Evolutionary conservation across 2,113 vertebrate species (phyloP).

Genomic region (Oreochromis aureus): DNA sequence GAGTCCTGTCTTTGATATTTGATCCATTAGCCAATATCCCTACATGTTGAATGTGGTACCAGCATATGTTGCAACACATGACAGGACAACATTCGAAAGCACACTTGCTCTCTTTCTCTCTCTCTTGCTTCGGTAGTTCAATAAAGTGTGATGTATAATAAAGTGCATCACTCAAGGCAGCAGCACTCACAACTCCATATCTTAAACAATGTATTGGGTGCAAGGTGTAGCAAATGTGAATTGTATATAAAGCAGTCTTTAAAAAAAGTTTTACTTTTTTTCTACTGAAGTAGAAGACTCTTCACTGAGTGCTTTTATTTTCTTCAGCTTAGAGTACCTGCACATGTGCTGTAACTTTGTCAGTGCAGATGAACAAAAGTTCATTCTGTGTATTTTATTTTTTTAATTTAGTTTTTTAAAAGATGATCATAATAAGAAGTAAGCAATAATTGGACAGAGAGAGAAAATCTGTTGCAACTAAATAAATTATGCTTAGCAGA

Average conservation of each 20-base stretch:
- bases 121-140: not conserved
- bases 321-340: not conserved
- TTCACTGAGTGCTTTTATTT: not conserved
- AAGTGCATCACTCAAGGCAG: not conserved
- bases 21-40: conserved; percentile 38
- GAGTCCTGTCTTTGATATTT: conserved; percentile 22
- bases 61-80: conserved; percentile 20
- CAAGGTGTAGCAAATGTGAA: not conserved
- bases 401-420: rapidly evolving
- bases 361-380: not conserved
- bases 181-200: not conserved
- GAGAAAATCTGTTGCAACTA: not conserved
- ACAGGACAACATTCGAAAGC: not conserved
- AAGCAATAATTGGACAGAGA: not conserved
- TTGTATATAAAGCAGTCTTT: not conserved
- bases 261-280: not conserved
- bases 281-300: not conserved
- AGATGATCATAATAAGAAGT: rapidly evolving
- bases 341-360: not conserved
- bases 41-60: not conserved
- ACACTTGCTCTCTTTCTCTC: not conserved
- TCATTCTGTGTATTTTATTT: rapidly evolving
- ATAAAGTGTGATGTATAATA: not conserved
- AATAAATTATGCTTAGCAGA: not conserved
- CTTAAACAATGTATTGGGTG: not conserved